Evolutionary conservation across 2,797 vertebrate genomes (phyloP), one percentile per base, ranked within the genome.

Genomic region (Cyclopterus lumpus): DNA sequence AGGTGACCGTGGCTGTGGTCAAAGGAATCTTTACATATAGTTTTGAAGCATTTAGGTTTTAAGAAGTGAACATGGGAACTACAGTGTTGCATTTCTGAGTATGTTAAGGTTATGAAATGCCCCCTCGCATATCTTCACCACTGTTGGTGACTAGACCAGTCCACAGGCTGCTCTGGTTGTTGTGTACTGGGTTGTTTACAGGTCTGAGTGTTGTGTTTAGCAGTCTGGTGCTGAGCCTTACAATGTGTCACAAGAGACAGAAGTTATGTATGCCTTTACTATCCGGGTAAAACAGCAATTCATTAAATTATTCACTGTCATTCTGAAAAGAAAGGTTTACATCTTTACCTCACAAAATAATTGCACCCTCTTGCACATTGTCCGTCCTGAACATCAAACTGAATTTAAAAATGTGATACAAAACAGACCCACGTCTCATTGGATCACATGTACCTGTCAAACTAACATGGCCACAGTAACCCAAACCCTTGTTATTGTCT

Each of bases 401-500:
- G 11, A 73, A 51, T 14, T 2, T 16, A 12, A 48, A 53, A 57
- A 61, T 10, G 34, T 40, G 40, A 60, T 22, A 77, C 66, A 77
- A 69, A 63, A 24, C 15, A 38, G 36, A 9, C 18, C 49, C 60
- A 38, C 34, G 22, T 82, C 81, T 84, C 59, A 57, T 34, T 69
- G 60, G 30, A 48, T 69, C 68, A 54, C 64, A 51, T 76, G 76
- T 71, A 84, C 63, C 79, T 84, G 81, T 81, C 78, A 75, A 71
- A 75, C 59, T 71, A 40, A 42, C 53, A 68, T 73, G 75, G 60
- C 69, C 58, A 51, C 42, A 22, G 90, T 82, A 89, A 91, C 77
- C 36, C 68, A 74, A 92, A 42, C 67, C 77, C 34, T 34, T 80
- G 79, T 88, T 86, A 79, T 86, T 86, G 81, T 83, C 61, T 49